phyloP scores from a whole-genome alignment of 2,888 invertebrate genomes.

The Caenorhabditis imperialis region DNA sequence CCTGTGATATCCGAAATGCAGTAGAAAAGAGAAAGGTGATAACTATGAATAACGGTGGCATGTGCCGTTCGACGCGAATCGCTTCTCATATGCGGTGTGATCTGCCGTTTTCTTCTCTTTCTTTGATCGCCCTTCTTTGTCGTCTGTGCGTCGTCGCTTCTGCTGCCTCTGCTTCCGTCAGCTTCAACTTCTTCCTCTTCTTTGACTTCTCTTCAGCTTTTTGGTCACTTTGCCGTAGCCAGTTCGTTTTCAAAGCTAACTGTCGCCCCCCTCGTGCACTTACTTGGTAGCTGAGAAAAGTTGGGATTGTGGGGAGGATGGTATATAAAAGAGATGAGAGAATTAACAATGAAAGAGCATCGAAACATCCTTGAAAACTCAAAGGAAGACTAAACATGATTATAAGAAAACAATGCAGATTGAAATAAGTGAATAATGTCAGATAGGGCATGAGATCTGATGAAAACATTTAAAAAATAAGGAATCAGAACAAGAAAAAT shows the following conservation, averaged over 20 bases:
- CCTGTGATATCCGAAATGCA: conserved; percentile 49
- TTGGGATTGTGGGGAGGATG: no score
- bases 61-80: conserved; percentile 57
- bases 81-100: conserved; percentile 58
- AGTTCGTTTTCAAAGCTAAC: conserved; percentile 52
- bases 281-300: no score
- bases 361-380: no score
- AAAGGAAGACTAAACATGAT: no score
- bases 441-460: no score
- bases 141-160: conserved; percentile 16
- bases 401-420: no score
- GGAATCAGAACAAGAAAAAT: no score
- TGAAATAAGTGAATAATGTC: no score
- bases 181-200: conserved; percentile 16
- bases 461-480: no score
- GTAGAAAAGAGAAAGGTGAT: conserved; percentile 46
- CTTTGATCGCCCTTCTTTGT: conserved; percentile 28
- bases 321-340: not conserved
- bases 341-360: no score
- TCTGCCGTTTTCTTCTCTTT: conserved; percentile 25
- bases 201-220: conserved; percentile 9
- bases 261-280: no score
- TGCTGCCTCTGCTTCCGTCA: conserved; percentile 15
- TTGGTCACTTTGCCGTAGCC: conserved; percentile 53
- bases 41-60: conserved; percentile 55